Evolutionary conservation across 2,888 invertebrate species (phyloP).

Genomic region (Chrysolina oricalcia): DNA sequence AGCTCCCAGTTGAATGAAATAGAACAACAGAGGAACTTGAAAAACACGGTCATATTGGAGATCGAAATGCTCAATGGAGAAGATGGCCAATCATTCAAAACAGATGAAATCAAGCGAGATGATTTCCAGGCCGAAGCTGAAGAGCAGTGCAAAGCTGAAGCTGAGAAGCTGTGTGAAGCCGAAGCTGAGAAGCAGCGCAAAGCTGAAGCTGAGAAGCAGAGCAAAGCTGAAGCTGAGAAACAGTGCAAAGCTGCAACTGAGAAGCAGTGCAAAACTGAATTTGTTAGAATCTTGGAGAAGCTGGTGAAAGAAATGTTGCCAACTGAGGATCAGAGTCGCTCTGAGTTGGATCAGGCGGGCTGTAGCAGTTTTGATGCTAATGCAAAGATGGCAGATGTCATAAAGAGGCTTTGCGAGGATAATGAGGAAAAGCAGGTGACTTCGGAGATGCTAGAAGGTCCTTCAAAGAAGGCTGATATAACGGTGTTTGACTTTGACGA

Average conservation of each 20-base stretch:
- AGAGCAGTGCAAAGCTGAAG: neutral
- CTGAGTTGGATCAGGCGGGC: no score
- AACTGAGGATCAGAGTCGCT: neutral
- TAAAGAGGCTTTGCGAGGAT: neutral
- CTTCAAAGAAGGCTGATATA: constrained; percentile 41
- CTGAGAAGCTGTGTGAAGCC: no score
- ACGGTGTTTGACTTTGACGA: constrained; percentile 52
- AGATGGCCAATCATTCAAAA: neutral
- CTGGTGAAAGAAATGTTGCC: neutral
- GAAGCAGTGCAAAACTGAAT: no score
- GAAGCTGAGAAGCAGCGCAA: neutral
- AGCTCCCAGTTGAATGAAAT: no score
- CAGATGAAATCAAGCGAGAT: neutral
- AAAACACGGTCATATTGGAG: no score
- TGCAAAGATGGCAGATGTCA: no score
- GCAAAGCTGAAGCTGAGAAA: no score
- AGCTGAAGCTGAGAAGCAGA: neutral
- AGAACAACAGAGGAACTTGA: no score
- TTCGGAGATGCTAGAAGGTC: neutral
- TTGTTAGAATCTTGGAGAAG: no score
- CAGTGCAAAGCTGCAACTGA: no score
- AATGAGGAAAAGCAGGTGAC: neutral
- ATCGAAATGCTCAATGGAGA: constrained; percentile 9
- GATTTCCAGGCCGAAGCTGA: neutral
- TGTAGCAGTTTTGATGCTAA: no score